A percentile compares a stretch with the other conserved stretches of the same genome.
Evolutionary conservation across 2,113 vertebrate species (phyloP).

Genomic region (Tachycineta bicolor): DNA sequence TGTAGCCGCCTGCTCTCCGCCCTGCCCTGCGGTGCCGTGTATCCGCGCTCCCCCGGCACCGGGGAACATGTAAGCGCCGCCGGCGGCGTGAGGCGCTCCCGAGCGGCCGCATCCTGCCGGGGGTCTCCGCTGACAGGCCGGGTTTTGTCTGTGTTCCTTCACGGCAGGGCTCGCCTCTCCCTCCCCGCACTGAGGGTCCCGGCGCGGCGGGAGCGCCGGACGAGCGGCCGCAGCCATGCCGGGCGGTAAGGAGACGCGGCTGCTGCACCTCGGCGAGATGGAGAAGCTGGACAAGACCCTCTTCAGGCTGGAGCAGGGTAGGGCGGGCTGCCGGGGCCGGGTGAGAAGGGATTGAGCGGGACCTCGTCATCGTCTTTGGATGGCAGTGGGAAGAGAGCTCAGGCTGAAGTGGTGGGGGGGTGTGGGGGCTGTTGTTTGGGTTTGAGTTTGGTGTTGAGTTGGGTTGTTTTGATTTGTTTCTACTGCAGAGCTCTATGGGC

Average conservation of each 20-base stretch:
- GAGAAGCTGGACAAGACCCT: slow-evolving; percentile 87
- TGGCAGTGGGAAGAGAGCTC: neutral
- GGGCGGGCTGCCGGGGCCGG: neutral
- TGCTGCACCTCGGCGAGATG: slow-evolving; percentile 84
- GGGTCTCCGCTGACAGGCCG: neutral
- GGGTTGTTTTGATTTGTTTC: neutral
- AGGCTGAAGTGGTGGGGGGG: neutral
- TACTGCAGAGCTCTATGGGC: neutral
- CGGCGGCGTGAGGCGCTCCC: neutral
- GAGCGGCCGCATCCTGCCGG: neutral
- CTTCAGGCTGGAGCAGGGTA: slow-evolving; percentile 90
- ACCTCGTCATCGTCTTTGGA: neutral
- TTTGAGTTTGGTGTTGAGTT: neutral
- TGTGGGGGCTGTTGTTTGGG: neutral
- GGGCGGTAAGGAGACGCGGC: slow-evolving; percentile 76
- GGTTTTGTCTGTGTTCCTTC: slow-evolving; percentile 12
- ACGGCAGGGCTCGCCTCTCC: slow-evolving; percentile 30
- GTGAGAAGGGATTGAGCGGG: neutral
- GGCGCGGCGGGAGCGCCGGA: slow-evolving; percentile 53
- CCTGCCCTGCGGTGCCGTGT: neutral
- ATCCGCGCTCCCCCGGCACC: neutral
- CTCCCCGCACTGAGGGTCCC: slow-evolving; percentile 1
- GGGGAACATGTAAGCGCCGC: slow-evolving; percentile 47
- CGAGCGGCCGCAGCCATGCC: slow-evolving; percentile 70
- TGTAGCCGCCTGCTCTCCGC: neutral